These are phyloP conservation scores for Chromobotia macracanthus DNA, from an alignment of 2,797 vertebrate genomes.

Conservation along the genomic window DNA sequence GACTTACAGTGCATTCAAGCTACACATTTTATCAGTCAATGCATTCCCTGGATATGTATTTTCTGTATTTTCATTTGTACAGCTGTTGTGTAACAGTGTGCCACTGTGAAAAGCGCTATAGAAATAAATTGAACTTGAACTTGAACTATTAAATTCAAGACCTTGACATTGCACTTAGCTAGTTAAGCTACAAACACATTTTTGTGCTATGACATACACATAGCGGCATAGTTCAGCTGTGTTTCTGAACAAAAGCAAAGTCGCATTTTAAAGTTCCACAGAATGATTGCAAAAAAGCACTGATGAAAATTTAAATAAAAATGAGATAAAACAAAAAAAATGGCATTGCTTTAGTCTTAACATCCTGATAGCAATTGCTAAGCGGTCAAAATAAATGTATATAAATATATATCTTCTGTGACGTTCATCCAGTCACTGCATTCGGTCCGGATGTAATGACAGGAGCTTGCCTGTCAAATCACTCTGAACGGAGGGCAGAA, in stretches of 20 bases:
- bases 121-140: too few relatives aligned
- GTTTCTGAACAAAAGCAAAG: neutral
- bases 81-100: too few relatives aligned
- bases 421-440: too few relatives aligned
- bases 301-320: neutral
- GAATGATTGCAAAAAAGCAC: neutral
- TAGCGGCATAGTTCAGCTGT: neutral
- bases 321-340: conserved; percentile 13
- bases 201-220: neutral
- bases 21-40: neutral
- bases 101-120: too few relatives aligned
- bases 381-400: too few relatives aligned
- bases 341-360: conserved; percentile 22
- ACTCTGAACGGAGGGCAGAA: too few relatives aligned
- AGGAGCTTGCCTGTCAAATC: too few relatives aligned
- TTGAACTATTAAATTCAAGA: neutral
- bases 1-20: neutral
- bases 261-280: neutral
- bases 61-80: too few relatives aligned
- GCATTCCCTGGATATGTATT: neutral
- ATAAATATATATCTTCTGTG: too few relatives aligned
- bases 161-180: neutral
- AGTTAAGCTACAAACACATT: too few relatives aligned
- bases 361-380: too few relatives aligned
- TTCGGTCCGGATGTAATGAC: too few relatives aligned